These are phyloP conservation scores for Suillia variegata DNA, from an alignment of 2,888 invertebrate species.

Conservation along the genomic window DNA sequence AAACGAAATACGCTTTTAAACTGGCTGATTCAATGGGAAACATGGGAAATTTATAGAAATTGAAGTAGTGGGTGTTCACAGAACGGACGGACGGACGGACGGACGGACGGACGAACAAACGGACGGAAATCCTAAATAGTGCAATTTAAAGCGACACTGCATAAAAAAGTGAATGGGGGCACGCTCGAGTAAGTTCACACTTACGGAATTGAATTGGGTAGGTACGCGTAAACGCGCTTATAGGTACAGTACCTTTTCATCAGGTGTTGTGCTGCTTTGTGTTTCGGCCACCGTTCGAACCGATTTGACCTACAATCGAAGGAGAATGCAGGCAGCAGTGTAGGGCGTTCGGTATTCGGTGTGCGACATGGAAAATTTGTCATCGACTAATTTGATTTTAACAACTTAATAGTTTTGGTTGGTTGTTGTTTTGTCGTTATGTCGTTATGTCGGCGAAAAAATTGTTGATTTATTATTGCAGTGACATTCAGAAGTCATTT, in stretches of 20 bases:
- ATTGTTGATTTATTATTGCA: slow-evolving; percentile 14
- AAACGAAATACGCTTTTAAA: slow-evolving; percentile 24
- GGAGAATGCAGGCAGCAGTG: slow-evolving; percentile 12
- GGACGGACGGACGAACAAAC: background rate
- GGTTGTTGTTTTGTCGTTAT: too few relatives aligned
- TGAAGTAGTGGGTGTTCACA: background rate
- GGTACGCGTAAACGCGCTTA: background rate
- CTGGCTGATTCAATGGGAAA: slow-evolving; percentile 23
- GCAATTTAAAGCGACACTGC: background rate
- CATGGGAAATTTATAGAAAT: slow-evolving; percentile 18
- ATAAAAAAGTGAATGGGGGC: slow-evolving; percentile 4
- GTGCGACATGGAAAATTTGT: slow-evolving; percentile 24
- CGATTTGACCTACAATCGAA: background rate
- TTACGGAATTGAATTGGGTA: background rate
- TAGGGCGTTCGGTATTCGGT: too few relatives aligned
- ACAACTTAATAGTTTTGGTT: slow-evolving; percentile 52
- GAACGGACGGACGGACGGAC: background rate
- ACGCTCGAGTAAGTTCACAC: background rate
- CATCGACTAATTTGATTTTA: slow-evolving; percentile 45
- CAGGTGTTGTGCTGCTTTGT: too few relatives aligned
- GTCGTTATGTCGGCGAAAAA: too few relatives aligned
- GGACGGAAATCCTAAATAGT: slow-evolving; percentile 1
- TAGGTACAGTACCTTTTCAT: too few relatives aligned
- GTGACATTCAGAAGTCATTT: slow-evolving; percentile 11
- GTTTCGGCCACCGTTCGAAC: too few relatives aligned